Conservation (phyloP, 2,113 vertebrate species). For the Cephalopterus ornatus region DNA sequence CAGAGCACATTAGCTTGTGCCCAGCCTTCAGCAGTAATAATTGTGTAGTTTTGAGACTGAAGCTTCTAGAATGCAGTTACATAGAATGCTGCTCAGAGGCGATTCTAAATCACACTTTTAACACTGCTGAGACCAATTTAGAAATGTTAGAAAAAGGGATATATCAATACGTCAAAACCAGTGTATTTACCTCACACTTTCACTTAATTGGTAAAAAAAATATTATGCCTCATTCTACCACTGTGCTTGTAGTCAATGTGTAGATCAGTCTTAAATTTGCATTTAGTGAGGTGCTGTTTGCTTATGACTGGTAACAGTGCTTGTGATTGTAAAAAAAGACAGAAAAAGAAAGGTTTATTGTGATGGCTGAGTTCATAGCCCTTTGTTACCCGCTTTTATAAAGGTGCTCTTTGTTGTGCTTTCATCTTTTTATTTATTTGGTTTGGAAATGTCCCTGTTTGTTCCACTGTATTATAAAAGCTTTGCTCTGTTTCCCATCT, state of each 20-base stretch:
- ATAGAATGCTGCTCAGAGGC: background rate
- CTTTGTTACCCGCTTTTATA: slow-evolving; percentile 39
- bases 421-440: background rate
- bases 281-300: background rate
- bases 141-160: background rate
- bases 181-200: background rate
- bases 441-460: slow-evolving; percentile 19
- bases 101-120: background rate
- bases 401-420: background rate
- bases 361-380: background rate
- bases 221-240: background rate
- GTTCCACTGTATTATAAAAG: background rate
- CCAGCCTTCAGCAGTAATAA: background rate
- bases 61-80: background rate
- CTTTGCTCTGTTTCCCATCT: slow-evolving; percentile 43
- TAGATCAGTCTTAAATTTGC: background rate
- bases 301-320: background rate
- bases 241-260: background rate
- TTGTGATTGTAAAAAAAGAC: background rate
- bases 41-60: background rate
- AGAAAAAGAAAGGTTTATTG: background rate
- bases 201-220: background rate
- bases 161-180: background rate
- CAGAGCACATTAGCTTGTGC: background rate
- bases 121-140: background rate